A percentile compares a stretch with the other conserved stretches of the same genome.
Conservation (phyloP, 1,140 invertebrate genomes). For the Zophobas morio region DNA sequence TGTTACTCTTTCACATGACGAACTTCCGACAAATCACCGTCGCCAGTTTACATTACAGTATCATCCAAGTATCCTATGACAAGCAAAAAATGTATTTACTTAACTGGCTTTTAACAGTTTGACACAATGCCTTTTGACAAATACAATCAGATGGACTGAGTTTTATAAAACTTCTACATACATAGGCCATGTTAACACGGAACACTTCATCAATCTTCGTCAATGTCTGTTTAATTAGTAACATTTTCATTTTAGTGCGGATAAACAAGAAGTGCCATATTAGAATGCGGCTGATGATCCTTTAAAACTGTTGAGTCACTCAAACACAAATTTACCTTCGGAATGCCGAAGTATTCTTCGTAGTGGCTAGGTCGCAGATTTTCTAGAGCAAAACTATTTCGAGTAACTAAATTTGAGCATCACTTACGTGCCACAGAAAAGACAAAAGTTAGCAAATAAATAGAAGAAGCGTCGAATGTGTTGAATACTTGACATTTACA, state of each 20-base stretch:
- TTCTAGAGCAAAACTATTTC: no score
- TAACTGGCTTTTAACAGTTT: conserved; percentile 25
- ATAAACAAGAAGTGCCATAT: background rate
- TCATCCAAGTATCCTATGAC: conserved; percentile 16
- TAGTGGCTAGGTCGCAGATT: no score
- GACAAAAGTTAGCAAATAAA: conserved; percentile 51
- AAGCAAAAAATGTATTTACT: conserved; percentile 21
- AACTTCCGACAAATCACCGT: conserved; percentile 32
- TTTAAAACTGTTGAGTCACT: no score
- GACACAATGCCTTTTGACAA: conserved; percentile 3
- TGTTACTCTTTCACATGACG: conserved; percentile 3
- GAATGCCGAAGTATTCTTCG: no score
- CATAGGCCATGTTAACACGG: background rate
- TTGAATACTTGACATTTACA: conserved; percentile 51
- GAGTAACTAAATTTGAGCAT: background rate
- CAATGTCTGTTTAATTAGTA: background rate
- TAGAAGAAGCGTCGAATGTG: conserved; percentile 48
- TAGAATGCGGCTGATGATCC: no score
- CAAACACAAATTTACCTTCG: no score
- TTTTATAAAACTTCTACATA: background rate
- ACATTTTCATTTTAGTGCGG: background rate
- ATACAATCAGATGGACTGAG: conserved; percentile 16
- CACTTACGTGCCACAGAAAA: background rate
- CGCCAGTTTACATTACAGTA: conserved; percentile 23
- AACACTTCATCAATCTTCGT: conserved; percentile 1